Evolutionary conservation across 2,113 vertebrate genomes (phyloP).

Genomic region (Rhinolophus ferrumequinum): DNA sequence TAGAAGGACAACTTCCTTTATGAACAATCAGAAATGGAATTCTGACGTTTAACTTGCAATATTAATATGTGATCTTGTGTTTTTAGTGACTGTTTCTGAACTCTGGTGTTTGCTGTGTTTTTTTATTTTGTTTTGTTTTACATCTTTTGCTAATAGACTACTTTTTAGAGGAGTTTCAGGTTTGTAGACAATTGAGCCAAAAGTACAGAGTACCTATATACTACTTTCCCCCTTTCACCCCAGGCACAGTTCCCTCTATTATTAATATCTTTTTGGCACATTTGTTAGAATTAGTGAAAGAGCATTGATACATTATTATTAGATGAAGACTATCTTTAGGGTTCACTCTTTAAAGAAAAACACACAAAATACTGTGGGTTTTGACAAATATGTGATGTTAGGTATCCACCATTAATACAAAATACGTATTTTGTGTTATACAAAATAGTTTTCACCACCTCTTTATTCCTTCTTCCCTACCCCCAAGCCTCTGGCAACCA

Average conservation of each 20-base stretch:
- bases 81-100: not conserved
- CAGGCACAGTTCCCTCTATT: not conserved
- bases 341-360: not conserved
- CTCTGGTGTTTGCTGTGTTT: not conserved
- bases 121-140: not conserved
- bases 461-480: no score
- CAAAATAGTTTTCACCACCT: no score
- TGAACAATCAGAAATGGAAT: not conserved
- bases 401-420: no score
- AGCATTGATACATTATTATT: not conserved
- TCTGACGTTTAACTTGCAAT: not conserved
- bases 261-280: not conserved
- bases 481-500: no score
- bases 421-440: no score
- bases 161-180: not conserved
- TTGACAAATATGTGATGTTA: not conserved
- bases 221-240: not conserved
- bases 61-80: not conserved
- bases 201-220: not conserved
- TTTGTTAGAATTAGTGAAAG: not conserved
- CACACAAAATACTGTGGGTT: no score
- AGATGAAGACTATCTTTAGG: not conserved
- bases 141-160: not conserved
- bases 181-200: not conserved
- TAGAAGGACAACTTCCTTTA: not conserved